A percentile compares a stretch with the other conserved stretches of the same genome.
Evolutionary conservation across 2,888 invertebrate genomes (phyloP).

Genomic region (Protodeltote pygarga): DNA sequence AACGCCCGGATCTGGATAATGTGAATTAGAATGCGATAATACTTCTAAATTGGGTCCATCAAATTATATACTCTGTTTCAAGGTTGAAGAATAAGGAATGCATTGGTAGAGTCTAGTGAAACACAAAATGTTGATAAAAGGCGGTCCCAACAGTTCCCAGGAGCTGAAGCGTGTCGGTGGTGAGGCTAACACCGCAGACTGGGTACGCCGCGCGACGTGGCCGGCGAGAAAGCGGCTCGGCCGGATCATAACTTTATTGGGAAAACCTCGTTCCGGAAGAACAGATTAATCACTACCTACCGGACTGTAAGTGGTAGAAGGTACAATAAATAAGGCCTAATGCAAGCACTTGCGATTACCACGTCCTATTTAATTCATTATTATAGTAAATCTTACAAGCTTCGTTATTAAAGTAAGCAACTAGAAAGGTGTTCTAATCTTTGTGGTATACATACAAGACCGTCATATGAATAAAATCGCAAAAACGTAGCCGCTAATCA

Average conservation of each 20-base stretch:
- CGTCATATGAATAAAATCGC: neutral
- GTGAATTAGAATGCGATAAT: too few species aligned
- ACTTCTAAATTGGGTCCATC: neutral
- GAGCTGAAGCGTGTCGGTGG: conserved; percentile 51
- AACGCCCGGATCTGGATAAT: too few species aligned
- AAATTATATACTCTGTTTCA: conserved; percentile 4
- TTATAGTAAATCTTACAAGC: too few species aligned
- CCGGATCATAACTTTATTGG: conserved; percentile 7
- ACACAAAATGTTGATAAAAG: conserved; percentile 17
- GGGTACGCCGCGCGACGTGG: conserved; percentile 30
- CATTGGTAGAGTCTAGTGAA: neutral
- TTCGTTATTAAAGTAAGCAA: too few species aligned
- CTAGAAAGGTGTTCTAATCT: too few species aligned
- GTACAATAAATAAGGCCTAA: too few species aligned
- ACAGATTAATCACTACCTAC: conserved; percentile 18
- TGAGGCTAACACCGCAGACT: too few species aligned
- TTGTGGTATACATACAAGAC: too few species aligned
- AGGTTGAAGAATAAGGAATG: conserved; percentile 2
- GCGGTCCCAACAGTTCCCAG: conserved; percentile 38
- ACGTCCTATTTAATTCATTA: too few species aligned
- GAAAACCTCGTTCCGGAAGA: conserved; percentile 7
- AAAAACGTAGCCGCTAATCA: neutral
- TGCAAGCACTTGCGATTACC: too few species aligned
- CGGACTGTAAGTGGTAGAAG: neutral
- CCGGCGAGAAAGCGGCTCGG: conserved; percentile 46